Base-by-base conservation (phyloP, 1,140 invertebrate species). In the Eciton burchellii region DNA sequence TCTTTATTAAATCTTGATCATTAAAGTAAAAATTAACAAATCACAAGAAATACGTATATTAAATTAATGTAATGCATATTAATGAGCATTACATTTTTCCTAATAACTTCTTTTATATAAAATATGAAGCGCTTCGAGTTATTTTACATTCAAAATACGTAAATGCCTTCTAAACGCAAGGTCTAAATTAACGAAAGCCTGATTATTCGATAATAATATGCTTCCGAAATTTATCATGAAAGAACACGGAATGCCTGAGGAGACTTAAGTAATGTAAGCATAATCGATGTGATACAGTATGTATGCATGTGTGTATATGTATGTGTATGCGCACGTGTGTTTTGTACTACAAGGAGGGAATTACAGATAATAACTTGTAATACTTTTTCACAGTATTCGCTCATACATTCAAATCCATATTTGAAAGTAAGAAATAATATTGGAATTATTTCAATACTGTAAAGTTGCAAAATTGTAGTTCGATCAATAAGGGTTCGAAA, bases 301-400 rank as follows among this genome's bases (percentile, higher is more conserved):
- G 62, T 47, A 54, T 82, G 81, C 76, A 71, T 56, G 24, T 76
- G 71, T 52, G 62, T 47, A 54, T 82, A 71, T 77, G 71, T 56
- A n/a, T 76, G 71, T 52, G n/a, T n/a, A n/a, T n/a, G n/a, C n/a
- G n/a, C n/a, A n/a, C n/a, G n/a, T n/a, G n/a, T n/a, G n/a, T n/a
- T n/a, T n/a, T 54, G 35, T 35, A 35, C 47, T 82, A 76, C 70
- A 14, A 74, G 19, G 54, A 43, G 19, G 41, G 41, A 45, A 70
- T 26, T 79, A 41, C 65, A 47, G 14, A 63, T 52, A 83, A 72
- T 14, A 76, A 84, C 72, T 72, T 86, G 88, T 90, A 92, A 92
- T 89, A 91, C 92, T 92, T 92, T 92, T 92, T 91, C 92, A 92
- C 92, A 92, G 91, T 82, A 87, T 84, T 70, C 43, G 41, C 41